phyloP scores from a whole-genome alignment of 2,888 invertebrate species.

The Pyrgus malvae region DNA sequence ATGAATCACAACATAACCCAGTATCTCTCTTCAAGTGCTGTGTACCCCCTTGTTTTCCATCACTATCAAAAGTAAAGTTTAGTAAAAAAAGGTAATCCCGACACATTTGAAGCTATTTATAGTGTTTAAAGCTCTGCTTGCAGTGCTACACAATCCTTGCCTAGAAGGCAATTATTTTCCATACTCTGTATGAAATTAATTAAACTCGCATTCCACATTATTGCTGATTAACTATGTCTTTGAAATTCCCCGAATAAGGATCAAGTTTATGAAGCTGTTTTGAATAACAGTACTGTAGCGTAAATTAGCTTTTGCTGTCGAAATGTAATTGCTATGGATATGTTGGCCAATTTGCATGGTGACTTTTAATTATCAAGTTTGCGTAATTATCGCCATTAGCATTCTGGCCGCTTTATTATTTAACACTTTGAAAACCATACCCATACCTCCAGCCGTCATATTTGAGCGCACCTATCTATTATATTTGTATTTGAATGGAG shows the following conservation, averaged over 20 bases:
- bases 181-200: constrained; percentile 53
- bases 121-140: constrained; percentile 28
- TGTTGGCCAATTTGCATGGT: background rate
- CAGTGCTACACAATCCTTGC: constrained; percentile 27
- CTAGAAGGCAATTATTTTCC: constrained; percentile 50
- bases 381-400: background rate
- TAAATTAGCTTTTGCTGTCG: constrained; percentile 12
- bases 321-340: background rate
- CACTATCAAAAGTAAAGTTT: no score
- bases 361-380: background rate
- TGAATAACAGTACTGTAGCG: constrained; percentile 8
- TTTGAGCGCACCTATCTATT: no score
- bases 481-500: no score
- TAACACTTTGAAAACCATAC: no score
- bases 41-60: no score
- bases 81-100: no score
- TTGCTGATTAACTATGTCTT: constrained; percentile 54
- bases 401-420: no score
- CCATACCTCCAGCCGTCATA: no score
- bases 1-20: no score
- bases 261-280: constrained; percentile 21
- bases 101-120: no score
- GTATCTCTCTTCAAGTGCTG: no score
- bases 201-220: constrained; percentile 58
- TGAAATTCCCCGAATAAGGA: constrained; percentile 31